Percentiles rank a stretch among this genome's conserved stretches.
phyloP scores from a whole-genome alignment of 2,888 invertebrate genomes.

The Melikaiella ostensackeni region DNA sequence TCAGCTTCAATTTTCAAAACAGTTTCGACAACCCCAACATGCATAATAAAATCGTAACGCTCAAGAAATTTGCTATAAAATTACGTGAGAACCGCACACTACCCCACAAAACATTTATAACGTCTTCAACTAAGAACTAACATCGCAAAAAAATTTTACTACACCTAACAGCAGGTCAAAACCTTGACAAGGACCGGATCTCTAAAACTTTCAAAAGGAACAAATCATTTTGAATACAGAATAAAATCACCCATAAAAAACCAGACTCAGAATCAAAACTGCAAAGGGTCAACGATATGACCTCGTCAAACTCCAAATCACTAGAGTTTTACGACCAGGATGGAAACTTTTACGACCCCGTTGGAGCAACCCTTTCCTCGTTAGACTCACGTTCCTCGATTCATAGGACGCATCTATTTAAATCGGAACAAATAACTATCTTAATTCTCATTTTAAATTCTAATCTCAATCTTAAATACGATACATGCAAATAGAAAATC shows the following conservation, averaged over 20 bases:
- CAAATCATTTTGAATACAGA: slow-evolving; percentile 39
- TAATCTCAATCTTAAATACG: neutral
- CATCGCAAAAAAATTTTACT: slow-evolving; percentile 23
- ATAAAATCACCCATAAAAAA: slow-evolving; percentile 37
- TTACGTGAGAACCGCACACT: slow-evolving; percentile 32
- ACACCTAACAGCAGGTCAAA: slow-evolving; percentile 9
- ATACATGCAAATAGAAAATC: too few relatives aligned
- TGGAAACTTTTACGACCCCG: slow-evolving; percentile 37
- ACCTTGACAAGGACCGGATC: slow-evolving; percentile 16
- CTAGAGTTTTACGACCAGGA: slow-evolving; percentile 36
- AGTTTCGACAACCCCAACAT: slow-evolving; percentile 2
- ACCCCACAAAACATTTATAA: slow-evolving; percentile 30
- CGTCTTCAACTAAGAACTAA: slow-evolving; percentile 23
- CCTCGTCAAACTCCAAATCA: slow-evolving; percentile 37
- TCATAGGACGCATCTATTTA: slow-evolving; percentile 18
- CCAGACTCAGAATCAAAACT: slow-evolving; percentile 32
- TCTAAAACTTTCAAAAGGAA: slow-evolving; percentile 37
- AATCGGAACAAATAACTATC: slow-evolving; percentile 12
- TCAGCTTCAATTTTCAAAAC: neutral
- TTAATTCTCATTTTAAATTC: neutral
- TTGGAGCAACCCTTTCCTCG: slow-evolving; percentile 31
- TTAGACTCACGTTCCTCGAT: slow-evolving; percentile 35
- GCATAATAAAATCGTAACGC: neutral
- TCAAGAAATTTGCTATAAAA: neutral
- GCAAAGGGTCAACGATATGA: slow-evolving; percentile 35